These are phyloP conservation scores for Ceyx erithaca DNA, from an alignment of 2,797 vertebrate species.

Conservation along the genomic window DNA sequence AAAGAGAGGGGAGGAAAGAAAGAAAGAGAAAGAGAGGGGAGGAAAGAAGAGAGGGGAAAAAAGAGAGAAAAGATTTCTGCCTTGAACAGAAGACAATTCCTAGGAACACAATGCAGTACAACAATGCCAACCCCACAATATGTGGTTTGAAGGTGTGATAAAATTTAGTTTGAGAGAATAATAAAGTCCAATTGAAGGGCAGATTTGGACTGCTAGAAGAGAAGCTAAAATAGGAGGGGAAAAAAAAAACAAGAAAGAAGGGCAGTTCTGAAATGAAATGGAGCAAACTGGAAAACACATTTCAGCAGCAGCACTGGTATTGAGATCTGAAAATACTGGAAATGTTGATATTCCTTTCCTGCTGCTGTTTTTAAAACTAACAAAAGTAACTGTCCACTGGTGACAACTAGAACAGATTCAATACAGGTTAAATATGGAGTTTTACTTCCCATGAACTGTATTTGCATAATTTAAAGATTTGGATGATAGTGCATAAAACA, in stretches of 20 bases:
- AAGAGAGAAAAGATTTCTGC: not conserved
- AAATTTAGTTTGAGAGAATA: not conserved
- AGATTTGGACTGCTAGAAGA: not conserved
- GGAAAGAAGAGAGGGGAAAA: not conserved
- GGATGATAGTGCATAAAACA: not conserved
- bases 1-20: not conserved
- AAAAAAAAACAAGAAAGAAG: not conserved
- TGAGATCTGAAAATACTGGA: not conserved
- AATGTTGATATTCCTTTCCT: not conserved
- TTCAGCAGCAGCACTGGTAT: not conserved
- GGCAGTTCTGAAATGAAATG: not conserved
- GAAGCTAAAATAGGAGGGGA: not conserved
- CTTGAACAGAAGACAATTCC: not conserved
- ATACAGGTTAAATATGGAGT: not conserved
- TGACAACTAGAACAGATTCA: not conserved
- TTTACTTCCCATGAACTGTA: not conserved
- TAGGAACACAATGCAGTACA: not conserved
- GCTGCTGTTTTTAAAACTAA: not conserved
- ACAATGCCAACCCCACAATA: not conserved
- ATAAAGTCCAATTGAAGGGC: not conserved
- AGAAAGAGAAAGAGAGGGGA: not conserved
- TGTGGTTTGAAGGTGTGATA: not conserved
- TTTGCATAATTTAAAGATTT: not conserved
- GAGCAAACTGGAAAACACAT: not conserved
- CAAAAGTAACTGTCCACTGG: not conserved